Conservation (phyloP, 1,140 invertebrate species). For the Lasioglossum baleicum region DNA sequence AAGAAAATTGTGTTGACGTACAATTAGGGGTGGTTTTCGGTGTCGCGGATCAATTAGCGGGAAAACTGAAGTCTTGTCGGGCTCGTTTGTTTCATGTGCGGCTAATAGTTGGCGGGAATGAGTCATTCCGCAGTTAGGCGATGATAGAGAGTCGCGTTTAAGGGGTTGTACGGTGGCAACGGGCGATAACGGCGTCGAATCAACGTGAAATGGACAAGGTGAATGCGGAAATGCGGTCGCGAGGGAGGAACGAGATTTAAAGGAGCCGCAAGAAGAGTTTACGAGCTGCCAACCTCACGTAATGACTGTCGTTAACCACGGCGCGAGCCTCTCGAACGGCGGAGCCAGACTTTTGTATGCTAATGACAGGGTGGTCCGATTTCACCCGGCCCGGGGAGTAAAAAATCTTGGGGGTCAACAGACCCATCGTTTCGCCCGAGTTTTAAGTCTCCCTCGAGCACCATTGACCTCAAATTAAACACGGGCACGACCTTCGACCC, state of each 20-base stretch:
- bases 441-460: constrained; percentile 62
- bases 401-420: constrained; percentile 65
- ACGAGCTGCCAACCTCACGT: constrained; percentile 58
- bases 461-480: constrained; percentile 67
- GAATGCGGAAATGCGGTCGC: constrained; percentile 59
- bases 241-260: constrained; percentile 54
- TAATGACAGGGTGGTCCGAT: constrained; percentile 73
- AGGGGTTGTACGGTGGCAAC: constrained; percentile 1
- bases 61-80: too few species aligned
- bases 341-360: constrained; percentile 63
- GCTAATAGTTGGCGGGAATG: too few species aligned
- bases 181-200: constrained; percentile 47
- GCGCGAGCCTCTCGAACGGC: constrained; percentile 51
- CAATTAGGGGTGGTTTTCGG: too few species aligned
- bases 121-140: constrained; percentile 10
- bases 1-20: too few species aligned
- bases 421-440: constrained; percentile 60
- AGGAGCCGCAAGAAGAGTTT: constrained; percentile 54
- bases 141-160: constrained; percentile 12
- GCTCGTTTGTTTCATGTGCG: too few species aligned
- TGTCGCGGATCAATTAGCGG: too few species aligned
- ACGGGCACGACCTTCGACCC: constrained; percentile 45
- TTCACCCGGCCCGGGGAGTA: constrained; percentile 54
- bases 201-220: constrained; percentile 55
- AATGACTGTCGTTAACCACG: constrained; percentile 72